Base-by-base conservation (phyloP, 2,888 invertebrate species). In the Scaptomyza polygonia region DNA sequence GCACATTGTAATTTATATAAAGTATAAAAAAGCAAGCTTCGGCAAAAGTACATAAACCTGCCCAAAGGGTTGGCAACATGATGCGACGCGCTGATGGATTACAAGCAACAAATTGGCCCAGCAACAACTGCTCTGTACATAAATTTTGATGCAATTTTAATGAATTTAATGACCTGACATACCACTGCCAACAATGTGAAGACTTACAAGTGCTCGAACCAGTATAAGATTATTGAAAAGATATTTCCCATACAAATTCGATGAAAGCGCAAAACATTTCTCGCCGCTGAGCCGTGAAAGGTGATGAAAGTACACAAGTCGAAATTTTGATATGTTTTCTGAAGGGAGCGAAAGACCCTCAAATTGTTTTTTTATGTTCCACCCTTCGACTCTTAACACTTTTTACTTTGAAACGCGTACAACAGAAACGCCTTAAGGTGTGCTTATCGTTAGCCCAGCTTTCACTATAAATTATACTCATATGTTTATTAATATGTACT, bases 91-190 rank as follows among this genome's bases (percentile, higher is more conserved):
- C 66, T 83, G 82, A 83, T 83, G 86, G 83, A 83, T 83, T 86
- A 82, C 83, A 80, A 51, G 73, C 76, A 70, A 76, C 76, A 70
- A 86, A 86, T 83, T 83, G 75, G 53, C 48, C 34, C 9, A 34
- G 39, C 39, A 47, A 61, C 18, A 12, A 47, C 66, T 51, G 25
- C 47, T 57, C 47, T 52, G 11, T 64, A 32, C 63, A 73, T 81
- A 69, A 66, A 82, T 65, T 79, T 75, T 82, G 73, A 86, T 85
- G 82, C 78, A 71, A 67, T 86, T 83, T 86, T 86, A 83, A 83
- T 86, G 83, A 80, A 86, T 78, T 82, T 83, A 82, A 86, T 78
- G 83, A 65, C 51, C 67, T 77, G 78, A 52, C 67, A 73, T 65
- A 73, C 30, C 59, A 73, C 27, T 55, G 66, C 49, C 72, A 40